Conservation (phyloP, 2,113 vertebrate genomes). For the Agapornis roseicollis region DNA sequence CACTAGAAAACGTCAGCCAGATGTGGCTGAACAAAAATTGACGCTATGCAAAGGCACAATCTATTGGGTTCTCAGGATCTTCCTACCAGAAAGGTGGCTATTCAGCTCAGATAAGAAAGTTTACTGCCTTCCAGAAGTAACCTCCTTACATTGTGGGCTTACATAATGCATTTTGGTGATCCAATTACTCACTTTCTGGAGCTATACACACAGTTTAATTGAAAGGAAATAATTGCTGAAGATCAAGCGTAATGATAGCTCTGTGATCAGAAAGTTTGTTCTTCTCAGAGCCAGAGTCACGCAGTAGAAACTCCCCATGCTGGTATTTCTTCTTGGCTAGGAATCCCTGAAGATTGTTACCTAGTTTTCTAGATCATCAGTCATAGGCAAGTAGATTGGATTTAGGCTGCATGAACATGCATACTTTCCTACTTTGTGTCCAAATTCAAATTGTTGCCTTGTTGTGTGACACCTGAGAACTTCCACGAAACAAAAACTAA, state of each 20-base stretch:
- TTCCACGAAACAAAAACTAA: background rate
- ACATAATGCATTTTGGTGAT: background rate
- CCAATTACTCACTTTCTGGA: background rate
- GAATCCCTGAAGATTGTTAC: background rate
- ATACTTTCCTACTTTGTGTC: background rate
- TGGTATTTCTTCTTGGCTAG: background rate
- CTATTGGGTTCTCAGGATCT: background rate
- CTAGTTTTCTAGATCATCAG: background rate
- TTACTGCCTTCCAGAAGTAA: background rate
- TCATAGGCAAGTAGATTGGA: background rate
- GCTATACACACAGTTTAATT: background rate
- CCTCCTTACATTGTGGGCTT: background rate
- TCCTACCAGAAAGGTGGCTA: background rate
- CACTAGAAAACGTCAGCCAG: background rate
- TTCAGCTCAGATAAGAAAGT: background rate
- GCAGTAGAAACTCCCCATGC: background rate
- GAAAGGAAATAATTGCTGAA: background rate
- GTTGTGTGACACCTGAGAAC: background rate
- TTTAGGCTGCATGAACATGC: background rate
- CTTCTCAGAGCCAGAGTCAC: background rate
- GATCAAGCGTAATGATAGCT: background rate
- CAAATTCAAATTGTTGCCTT: background rate
- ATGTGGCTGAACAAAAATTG: background rate
- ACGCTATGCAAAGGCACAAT: background rate
- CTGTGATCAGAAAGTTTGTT: background rate